Evolutionary conservation across 2,797 vertebrate genomes (phyloP).

Genomic region (Diplodus puntazzo): DNA sequence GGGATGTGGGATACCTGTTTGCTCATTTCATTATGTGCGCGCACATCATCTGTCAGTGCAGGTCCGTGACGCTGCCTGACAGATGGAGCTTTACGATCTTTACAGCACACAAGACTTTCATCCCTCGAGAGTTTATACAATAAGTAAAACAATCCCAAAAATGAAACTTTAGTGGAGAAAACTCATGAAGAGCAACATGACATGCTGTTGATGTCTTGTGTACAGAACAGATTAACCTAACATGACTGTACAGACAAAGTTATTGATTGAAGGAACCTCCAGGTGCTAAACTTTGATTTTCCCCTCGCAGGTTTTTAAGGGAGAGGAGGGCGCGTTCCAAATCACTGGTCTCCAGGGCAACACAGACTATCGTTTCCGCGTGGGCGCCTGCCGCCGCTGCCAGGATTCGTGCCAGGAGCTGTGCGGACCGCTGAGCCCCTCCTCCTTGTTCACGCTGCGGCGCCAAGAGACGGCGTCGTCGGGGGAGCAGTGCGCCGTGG

Average conservation of each 20-base stretch:
- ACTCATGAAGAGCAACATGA: too few species aligned
- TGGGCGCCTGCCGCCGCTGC: constrained; percentile 95
- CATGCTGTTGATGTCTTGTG: not conserved
- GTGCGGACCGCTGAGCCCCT: constrained; percentile 94
- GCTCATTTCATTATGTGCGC: constrained; percentile 8
- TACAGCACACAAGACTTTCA: not conserved
- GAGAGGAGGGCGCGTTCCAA: constrained; percentile 94
- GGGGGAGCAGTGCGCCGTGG: constrained; percentile 82
- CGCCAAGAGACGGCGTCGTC: constrained; percentile 85
- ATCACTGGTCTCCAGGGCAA: constrained; percentile 95
- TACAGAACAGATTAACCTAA: not conserved
- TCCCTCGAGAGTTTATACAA: not conserved
- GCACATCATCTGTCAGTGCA: constrained; percentile 10
- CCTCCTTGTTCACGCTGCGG: constrained; percentile 90
- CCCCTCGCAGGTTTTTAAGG: constrained; percentile 91
- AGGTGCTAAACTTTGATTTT: too few species aligned
- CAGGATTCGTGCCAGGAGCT: constrained; percentile 95
- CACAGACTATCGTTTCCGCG: constrained; percentile 97
- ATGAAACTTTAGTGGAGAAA: not conserved
- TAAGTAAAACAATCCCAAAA: not conserved
- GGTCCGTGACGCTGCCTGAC: constrained; percentile 1
- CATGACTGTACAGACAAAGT: not conserved
- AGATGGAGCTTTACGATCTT: not conserved
- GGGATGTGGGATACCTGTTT: not conserved
- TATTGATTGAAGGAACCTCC: too few species aligned